A percentile compares a stretch with the other conserved stretches of the same genome.
Conservation (phyloP, 1,140 invertebrate genomes). For the Caerostris extrusa region DNA sequence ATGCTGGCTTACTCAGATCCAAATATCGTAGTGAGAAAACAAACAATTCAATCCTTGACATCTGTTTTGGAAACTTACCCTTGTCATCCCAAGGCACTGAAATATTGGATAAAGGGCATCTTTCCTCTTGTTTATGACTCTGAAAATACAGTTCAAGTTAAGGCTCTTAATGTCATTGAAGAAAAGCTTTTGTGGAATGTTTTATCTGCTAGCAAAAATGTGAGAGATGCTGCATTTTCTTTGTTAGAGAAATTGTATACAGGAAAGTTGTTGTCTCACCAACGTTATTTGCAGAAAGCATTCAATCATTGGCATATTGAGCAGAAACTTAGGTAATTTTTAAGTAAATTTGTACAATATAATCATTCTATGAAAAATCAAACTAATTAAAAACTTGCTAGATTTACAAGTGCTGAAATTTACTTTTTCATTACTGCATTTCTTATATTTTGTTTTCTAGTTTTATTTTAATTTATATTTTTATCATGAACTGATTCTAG, state of each 20-base stretch:
- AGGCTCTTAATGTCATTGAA: constrained; percentile 83
- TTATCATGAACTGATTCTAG: no score
- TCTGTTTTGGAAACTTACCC: constrained; percentile 83
- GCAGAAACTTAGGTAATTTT: constrained; percentile 79
- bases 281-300: constrained; percentile 81
- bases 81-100: constrained; percentile 81
- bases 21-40: constrained; percentile 84
- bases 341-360: no score
- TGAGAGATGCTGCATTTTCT: constrained; percentile 80
- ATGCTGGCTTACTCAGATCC: constrained; percentile 84
- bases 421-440: no score
- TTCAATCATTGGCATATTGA: constrained; percentile 80
- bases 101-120: constrained; percentile 83
- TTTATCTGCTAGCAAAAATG: constrained; percentile 68
- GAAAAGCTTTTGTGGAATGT: constrained; percentile 80
- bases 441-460: no score
- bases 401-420: no score
- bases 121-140: constrained; percentile 85
- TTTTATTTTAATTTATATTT: no score
- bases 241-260: constrained; percentile 80
- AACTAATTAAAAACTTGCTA: no score
- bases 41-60: constrained; percentile 84
- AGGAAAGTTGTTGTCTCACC: constrained; percentile 78
- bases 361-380: no score
- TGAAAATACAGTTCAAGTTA: constrained; percentile 85